Percentiles rank a stretch among this genome's conserved stretches.
phyloP scores from a whole-genome alignment of 2,888 invertebrate species.

The Cacoxenus indagator region DNA sequence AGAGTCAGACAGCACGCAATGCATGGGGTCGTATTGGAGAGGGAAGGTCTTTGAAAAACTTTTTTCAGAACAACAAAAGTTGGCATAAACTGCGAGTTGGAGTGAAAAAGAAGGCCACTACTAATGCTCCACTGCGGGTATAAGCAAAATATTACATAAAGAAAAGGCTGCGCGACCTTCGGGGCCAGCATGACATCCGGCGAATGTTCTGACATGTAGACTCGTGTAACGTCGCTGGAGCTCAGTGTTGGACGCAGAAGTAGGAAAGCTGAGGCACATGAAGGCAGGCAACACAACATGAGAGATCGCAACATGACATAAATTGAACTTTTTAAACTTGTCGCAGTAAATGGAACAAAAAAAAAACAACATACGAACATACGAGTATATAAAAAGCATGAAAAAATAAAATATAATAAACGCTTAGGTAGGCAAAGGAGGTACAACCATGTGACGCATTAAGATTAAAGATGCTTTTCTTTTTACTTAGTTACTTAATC shows the following conservation, averaged over 20 bases:
- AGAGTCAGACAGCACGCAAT: not conserved
- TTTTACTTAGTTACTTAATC: too few species aligned
- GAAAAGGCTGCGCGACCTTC: slow-evolving; percentile 56
- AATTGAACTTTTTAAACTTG: not conserved
- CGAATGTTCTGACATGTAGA: slow-evolving; percentile 38
- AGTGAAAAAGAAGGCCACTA: too few species aligned
- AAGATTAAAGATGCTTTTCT: too few species aligned
- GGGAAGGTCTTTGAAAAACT: not conserved
- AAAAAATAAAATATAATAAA: too few species aligned
- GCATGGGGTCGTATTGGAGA: too few species aligned
- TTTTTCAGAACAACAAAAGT: too few species aligned
- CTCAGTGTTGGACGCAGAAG: too few species aligned
- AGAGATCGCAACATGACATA: not conserved
- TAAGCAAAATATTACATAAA: not conserved
- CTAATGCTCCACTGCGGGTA: too few species aligned
- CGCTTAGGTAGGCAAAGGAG: too few species aligned
- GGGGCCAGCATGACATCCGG: slow-evolving; percentile 60
- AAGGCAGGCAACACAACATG: not conserved
- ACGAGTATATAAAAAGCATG: not conserved
- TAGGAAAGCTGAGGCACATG: too few species aligned
- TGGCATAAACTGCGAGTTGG: too few species aligned
- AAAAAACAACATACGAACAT: not conserved
- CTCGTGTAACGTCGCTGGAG: not conserved
- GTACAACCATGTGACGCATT: too few species aligned
- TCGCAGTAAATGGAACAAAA: not conserved